phyloP scores from a whole-genome alignment of 2,113 vertebrate genomes.

The Clarias gariepinus region DNA sequence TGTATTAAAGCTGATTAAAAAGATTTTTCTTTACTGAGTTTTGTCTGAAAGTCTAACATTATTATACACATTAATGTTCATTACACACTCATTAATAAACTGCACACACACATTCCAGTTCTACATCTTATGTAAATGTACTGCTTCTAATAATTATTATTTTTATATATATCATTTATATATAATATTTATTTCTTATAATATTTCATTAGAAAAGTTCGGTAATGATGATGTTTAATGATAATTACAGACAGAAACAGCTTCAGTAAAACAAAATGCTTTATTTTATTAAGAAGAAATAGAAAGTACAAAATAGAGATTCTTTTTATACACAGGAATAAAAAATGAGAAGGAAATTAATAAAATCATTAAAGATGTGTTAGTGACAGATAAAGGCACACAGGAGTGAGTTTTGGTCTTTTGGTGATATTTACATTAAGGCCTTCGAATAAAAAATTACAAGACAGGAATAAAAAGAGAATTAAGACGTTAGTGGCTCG shows the following conservation, averaged over 20 bases:
- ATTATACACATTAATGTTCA: background rate
- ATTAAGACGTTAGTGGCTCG: constrained; percentile 43
- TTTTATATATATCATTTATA: too few relatives aligned
- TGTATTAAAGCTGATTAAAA: background rate
- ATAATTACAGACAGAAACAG: background rate
- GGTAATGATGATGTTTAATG: background rate
- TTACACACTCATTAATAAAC: background rate
- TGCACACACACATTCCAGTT: background rate
- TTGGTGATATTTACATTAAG: constrained; percentile 51
- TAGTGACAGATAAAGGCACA: constrained; percentile 50
- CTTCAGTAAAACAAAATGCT: constrained; percentile 42
- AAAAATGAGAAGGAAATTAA: constrained; percentile 21
- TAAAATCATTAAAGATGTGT: constrained; percentile 19
- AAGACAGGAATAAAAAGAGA: constrained; percentile 10
- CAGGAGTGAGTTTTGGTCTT: constrained; percentile 56
- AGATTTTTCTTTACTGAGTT: background rate
- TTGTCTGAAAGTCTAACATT: background rate
- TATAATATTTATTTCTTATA: background rate
- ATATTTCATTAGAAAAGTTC: background rate
- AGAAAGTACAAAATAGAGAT: constrained; percentile 62
- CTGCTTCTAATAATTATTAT: background rate
- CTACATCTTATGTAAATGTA: background rate
- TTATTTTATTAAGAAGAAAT: constrained; percentile 56
- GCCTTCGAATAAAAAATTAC: background rate
- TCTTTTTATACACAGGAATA: constrained; percentile 56